Conservation (phyloP, 92 coral and sea anemone species). For the Heteractis magnifica region DNA sequence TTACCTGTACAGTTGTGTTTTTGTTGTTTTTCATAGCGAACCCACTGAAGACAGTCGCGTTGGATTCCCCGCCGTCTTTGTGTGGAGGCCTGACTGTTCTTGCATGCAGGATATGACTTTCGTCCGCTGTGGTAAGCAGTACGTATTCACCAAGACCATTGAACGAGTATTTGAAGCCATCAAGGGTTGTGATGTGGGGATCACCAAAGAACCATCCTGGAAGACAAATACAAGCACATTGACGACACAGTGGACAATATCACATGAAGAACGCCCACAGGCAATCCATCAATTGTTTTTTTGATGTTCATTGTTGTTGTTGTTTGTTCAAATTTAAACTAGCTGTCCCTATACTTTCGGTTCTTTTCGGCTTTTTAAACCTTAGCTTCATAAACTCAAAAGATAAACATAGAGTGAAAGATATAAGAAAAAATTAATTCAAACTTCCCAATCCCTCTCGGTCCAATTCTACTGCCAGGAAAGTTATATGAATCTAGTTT, state of each 20-base stretch:
- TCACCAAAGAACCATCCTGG: constrained; percentile 70
- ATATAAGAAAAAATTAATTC: no score
- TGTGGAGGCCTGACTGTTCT: constrained; percentile 50
- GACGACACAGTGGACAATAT: not conserved
- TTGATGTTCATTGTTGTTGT: not conserved
- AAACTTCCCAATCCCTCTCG: no score
- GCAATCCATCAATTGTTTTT: not conserved
- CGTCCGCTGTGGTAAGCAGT: constrained; percentile 41
- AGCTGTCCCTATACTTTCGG: no score
- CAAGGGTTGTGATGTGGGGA: constrained; percentile 76
- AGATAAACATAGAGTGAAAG: not conserved
- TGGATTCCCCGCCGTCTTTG: constrained; percentile 40
- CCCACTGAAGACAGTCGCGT: constrained; percentile 78
- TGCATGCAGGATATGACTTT: constrained; percentile 48
- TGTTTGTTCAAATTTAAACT: not conserved
- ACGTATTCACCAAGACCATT: constrained; percentile 81
- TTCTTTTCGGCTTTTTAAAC: not conserved
- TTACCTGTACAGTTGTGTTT: constrained; percentile 62
- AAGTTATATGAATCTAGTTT: no score
- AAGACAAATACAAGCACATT: not conserved
- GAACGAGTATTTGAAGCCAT: constrained; percentile 61
- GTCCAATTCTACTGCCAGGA: no score
- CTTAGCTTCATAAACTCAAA: not conserved
- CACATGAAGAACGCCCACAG: not conserved
- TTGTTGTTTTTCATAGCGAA: constrained; percentile 51